Evolutionary conservation across 2,797 vertebrate species (phyloP).

Genomic region (Clangula hyemalis): DNA sequence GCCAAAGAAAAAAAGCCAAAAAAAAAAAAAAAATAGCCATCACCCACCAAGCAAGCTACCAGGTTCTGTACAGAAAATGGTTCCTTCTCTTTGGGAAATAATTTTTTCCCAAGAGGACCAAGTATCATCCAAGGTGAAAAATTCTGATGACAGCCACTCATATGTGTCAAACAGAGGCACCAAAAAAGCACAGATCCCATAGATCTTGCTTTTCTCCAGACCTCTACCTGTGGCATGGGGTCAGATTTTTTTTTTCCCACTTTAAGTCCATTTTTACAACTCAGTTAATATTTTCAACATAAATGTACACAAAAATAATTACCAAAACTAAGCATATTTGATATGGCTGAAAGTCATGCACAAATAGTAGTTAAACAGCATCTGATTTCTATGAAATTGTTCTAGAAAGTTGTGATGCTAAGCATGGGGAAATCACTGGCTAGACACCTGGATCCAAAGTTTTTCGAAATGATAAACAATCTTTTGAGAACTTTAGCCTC

Average conservation of each 20-base stretch:
- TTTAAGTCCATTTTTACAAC: background rate
- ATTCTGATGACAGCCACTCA: background rate
- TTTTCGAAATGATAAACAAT: background rate
- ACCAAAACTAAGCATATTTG: background rate
- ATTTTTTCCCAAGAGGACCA: background rate
- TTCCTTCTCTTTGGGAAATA: background rate
- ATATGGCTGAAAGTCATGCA: background rate
- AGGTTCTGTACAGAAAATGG: background rate
- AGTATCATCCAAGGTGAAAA: background rate
- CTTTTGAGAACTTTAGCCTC: slow-evolving; percentile 13
- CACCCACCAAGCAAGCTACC: background rate
- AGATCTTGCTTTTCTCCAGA: background rate
- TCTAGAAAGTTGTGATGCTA: background rate
- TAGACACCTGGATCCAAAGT: background rate
- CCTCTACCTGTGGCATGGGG: background rate
- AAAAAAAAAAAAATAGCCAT: background rate
- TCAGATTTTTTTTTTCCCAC: background rate
- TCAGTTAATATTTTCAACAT: background rate
- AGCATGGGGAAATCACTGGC: background rate
- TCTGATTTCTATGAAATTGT: background rate
- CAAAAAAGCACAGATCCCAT: background rate
- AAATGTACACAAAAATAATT: background rate
- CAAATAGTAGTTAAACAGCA: background rate
- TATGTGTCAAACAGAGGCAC: background rate
- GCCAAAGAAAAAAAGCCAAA: background rate